Base-by-base conservation (phyloP, 2,888 invertebrate species). In the Axea sp. region DNA sequence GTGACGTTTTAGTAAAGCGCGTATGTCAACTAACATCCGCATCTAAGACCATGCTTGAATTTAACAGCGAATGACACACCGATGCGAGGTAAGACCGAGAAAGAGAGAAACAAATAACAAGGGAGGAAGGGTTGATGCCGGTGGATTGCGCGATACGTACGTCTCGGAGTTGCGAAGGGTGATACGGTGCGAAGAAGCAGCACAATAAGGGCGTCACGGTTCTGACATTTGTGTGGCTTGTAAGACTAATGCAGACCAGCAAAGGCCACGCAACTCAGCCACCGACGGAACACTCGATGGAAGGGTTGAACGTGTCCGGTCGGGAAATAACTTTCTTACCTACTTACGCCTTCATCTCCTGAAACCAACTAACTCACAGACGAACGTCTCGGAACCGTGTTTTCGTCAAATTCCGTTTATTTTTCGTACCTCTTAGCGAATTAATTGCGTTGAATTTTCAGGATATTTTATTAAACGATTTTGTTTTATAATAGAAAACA, bases 271-370 rank as follows among this genome's bases (percentile, higher is more conserved):
- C 57, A 62, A 53, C 11, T 22, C 64, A 43, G 65, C 41, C 45
- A 55, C 43, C 43, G 43, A 28, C 49, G 22, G 22, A 47, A 19
- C 2, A 6, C 11, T 35, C 30, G 12, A 24, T 78, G 79, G 80
- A 86, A 86, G 86, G 86, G 85, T 85, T 85, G 82, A 67, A 84
- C 83, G 77, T 86, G 86, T 87, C 87, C 87, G 87, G 87, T 85
- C 84, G 83, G 87, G 87, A 87, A 87, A 87, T 87, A 87, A 87
- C 86, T 87, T 87, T 87, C 86, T 87, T 87, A 87, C 86, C 85
- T 87, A 86, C 87, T 87, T 87, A 87, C 81, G 83, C 80, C 83
- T 85, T 87, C 86, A 87, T 87, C 87, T 87, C 87, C 87, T 87
- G 86, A 75, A 80, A 78, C 78, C 76, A 76, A 76, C 82, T 80